Conservation (phyloP, 2,797 vertebrate species). For the Pterois miles region DNA sequence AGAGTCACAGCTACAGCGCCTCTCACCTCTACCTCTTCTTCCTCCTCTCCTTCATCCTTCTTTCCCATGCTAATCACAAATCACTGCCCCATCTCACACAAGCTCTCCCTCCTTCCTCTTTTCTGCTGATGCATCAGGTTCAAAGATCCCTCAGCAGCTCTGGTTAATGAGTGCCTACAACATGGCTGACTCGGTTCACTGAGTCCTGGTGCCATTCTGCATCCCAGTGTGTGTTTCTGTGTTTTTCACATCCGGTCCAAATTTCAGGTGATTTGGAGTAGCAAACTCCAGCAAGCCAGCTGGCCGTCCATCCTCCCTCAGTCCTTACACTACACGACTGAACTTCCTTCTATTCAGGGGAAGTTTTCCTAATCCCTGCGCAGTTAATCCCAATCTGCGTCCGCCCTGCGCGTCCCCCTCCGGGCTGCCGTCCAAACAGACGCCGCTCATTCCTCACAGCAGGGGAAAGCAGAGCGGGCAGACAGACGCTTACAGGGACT, state of each 20-base stretch:
- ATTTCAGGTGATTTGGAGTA: constrained; percentile 8
- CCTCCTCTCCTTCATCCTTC: constrained; percentile 4
- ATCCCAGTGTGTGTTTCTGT: constrained; percentile 7
- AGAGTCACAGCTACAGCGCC: too few relatives aligned
- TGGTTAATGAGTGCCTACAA: constrained; percentile 69
- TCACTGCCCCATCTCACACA: not conserved
- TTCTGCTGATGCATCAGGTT: constrained; percentile 70
- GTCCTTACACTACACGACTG: constrained; percentile 1
- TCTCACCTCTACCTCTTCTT: not conserved
- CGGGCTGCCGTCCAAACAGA: constrained; percentile 38
- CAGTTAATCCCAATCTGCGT: constrained; percentile 57
- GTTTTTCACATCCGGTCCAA: constrained; percentile 6
- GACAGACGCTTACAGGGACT: constrained; percentile 3
- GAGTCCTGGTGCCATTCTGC: constrained; percentile 11
- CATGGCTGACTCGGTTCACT: constrained; percentile 49
- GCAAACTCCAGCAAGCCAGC: not conserved
- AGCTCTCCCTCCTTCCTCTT: not conserved
- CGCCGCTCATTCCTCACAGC: constrained; percentile 27
- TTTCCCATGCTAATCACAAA: not conserved
- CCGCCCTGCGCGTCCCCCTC: not conserved
- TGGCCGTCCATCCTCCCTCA: not conserved
- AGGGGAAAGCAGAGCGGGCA: constrained; percentile 9
- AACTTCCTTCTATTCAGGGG: constrained; percentile 33
- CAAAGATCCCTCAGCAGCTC: constrained; percentile 55
- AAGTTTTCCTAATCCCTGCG: constrained; percentile 50